These are phyloP conservation scores for Eira barbara DNA, from an alignment of 2,113 vertebrate species.

Conservation along the genomic window DNA sequence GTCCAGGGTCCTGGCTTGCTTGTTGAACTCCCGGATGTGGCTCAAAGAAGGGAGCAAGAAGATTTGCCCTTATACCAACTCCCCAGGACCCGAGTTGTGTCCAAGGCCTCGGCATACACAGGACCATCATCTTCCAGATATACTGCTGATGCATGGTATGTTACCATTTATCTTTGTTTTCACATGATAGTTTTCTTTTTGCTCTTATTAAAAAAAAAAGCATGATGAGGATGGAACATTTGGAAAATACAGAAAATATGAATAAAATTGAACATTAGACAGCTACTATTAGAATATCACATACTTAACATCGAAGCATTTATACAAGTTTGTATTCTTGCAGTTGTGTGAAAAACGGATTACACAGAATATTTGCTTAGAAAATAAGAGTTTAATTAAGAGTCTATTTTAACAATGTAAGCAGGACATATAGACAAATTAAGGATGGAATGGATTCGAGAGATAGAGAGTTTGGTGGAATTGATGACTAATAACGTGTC, in stretches of 20 bases:
- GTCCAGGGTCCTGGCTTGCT: conserved; percentile 11
- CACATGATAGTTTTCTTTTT: background rate
- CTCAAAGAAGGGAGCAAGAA: conserved; percentile 54
- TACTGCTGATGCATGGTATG: background rate
- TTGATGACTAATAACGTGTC: background rate
- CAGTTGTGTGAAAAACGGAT: background rate
- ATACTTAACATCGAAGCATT: background rate
- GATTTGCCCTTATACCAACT: conserved; percentile 58
- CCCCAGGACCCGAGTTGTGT: background rate
- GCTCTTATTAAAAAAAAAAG: background rate
- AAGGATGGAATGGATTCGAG: background rate
- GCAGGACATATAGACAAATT: background rate
- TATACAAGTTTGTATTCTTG: background rate
- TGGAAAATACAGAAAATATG: conserved; percentile 9
- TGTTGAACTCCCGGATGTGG: conserved; percentile 46
- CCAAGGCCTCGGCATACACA: background rate
- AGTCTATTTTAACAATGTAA: background rate
- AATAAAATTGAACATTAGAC: background rate
- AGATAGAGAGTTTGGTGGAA: background rate
- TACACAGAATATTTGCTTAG: background rate
- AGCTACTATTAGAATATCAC: background rate
- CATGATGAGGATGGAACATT: background rate
- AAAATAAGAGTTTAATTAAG: background rate
- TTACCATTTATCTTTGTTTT: background rate
- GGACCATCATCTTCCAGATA: conserved; percentile 60